Percentiles rank a stretch among this genome's conserved stretches.
These are phyloP conservation scores for Esox lucius DNA, from an alignment of 2,797 vertebrate species.

Conservation along the genomic window DNA sequence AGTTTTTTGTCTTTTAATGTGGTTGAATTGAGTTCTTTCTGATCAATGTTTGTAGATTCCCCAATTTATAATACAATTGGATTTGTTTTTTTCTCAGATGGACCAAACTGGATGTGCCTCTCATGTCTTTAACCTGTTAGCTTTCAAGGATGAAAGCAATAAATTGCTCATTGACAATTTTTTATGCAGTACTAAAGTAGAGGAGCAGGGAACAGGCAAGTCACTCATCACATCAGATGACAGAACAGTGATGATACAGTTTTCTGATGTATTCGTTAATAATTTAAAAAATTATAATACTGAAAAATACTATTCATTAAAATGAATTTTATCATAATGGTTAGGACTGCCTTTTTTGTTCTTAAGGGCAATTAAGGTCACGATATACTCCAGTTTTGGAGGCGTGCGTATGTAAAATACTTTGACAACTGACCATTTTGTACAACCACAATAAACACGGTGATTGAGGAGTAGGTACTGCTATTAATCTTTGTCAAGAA, in stretches of 20 bases:
- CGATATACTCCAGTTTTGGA: too few relatives aligned
- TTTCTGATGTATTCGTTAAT: too few relatives aligned
- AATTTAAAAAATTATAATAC: too few relatives aligned
- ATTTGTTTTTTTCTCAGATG: slow-evolving; percentile 22
- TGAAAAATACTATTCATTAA: too few relatives aligned
- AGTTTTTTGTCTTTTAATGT: not conserved
- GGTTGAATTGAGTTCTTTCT: not conserved
- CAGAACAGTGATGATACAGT: not conserved
- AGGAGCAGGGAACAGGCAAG: slow-evolving; percentile 66
- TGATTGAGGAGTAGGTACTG: too few relatives aligned
- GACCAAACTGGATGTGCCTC: slow-evolving; percentile 50
- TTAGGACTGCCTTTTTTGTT: too few relatives aligned
- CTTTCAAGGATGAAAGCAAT: slow-evolving; percentile 29
- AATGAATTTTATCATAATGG: too few relatives aligned
- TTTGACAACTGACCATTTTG: too few relatives aligned
- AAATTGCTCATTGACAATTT: not conserved
- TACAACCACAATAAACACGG: too few relatives aligned
- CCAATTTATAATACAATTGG: not conserved
- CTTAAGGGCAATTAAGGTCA: too few relatives aligned
- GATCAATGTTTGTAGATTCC: not conserved
- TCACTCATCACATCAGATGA: not conserved
- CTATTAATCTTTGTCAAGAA: too few relatives aligned
- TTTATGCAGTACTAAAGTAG: slow-evolving; percentile 19
- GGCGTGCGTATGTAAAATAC: too few relatives aligned
- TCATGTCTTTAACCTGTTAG: slow-evolving; percentile 35